Evolutionary conservation across 2,797 vertebrate genomes (phyloP), one percentile per base, ranked within the genome.

Genomic region (Micrastur ruficollis): DNA sequence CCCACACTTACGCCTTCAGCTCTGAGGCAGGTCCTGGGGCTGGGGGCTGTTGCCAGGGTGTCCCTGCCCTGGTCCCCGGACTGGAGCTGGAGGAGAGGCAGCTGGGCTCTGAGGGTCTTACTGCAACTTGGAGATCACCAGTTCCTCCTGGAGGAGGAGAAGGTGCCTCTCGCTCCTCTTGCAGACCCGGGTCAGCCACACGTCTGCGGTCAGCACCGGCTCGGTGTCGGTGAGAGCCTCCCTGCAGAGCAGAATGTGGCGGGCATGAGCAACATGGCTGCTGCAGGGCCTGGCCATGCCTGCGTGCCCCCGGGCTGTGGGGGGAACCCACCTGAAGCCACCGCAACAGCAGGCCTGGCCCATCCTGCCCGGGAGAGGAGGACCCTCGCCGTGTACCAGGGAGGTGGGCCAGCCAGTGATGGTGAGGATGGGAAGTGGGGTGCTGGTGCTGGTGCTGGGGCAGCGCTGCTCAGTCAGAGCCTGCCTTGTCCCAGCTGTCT

Each of bases 401-500:
- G 31, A n/a, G 2, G 17, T 3, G 3, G 29, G 12, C 11, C 49
- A 40, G 36, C 5, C 3, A 11, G 36, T 1, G 3, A 34, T 18
- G 29, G 25, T 3, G 6, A 27, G 40, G 53, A 11, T 23, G 55
- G 32, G 11, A 16, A 31, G 55, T 1, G 12, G 42, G 7, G 29
- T 52, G 49, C 34, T 4, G 7, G 29, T 52, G 49, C 34, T 4
- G 1, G 42, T 44, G 42, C 42, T 44, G 42, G 42, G 42, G 42
- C 17, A 44, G 42, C 42, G 16, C 42, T 44, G 42, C 42, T 44
- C 8, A 16, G 42, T 17, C 42, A 4, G 42, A 44, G 42, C 42
- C 42, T 44, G 42, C 16, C 42, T 18, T 44, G 42, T 17, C 42
- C 42, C 16, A 44, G 42, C 42, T 44, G 42, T 44, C 42, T 44